Base-by-base conservation (phyloP, 2,888 invertebrate genomes). In the Mellilla xanthometata region DNA sequence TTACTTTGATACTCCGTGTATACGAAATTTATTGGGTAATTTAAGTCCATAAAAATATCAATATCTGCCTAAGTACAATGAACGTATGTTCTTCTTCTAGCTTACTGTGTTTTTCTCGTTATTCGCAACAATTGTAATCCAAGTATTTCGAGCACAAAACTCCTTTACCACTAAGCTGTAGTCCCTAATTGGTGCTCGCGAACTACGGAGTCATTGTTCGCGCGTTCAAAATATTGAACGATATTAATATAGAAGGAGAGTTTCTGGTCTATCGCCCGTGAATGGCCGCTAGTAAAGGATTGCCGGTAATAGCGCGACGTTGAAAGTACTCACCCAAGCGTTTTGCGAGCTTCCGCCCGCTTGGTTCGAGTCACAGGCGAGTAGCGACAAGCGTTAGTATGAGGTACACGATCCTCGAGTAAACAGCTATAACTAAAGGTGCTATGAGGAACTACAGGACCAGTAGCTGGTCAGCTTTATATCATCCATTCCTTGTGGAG, bases 231-330 rank as follows among this genome's bases (percentile, higher is more conserved):
- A 86, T 81, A 86, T 86, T 81, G 74, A 69, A 73, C 70, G 80
- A 76, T 80, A 80, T 86, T 78, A 76, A 73, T 75, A 76, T n/a
- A 24, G 24, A n/a, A n/a, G n/a, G n/a, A 70, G 72, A 63, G 66
- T 75, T 82, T 77, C 72, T 77, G 81, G 72, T 73, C 80, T 81
- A 62, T 69, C 81, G 76, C 79, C 75, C 71, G 66, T 77, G 70
- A 87, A 87, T 82, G 83, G 81, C 71, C 59, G 62, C 59, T 65
- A 66, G 76, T 72, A 83, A 87, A 87, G 87, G 87, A 88, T 88
- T 87, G 84, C 65, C 61, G 65, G 62, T 68, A 63, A 72, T 70
- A 73, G 71, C 60, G 47, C 34, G 32, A 76, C 75, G 71, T 76
- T 72, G 73, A 73, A 61, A 75, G 72, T 72, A 65, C 60, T 67